phyloP scores from a whole-genome alignment of 2,797 vertebrate species.

The Natrix natrix region DNA sequence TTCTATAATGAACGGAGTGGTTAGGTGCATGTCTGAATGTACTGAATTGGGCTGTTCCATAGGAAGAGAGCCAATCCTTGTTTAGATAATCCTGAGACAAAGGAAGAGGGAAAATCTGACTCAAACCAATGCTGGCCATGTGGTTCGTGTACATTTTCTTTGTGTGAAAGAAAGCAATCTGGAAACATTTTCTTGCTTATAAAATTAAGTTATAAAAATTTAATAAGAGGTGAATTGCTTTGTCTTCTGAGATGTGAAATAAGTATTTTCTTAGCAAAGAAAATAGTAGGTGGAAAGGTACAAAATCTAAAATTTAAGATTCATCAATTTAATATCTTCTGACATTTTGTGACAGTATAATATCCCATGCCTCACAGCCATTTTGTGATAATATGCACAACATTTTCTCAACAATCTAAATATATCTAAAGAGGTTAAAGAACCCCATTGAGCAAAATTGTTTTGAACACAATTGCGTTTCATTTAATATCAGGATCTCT shows the following conservation, averaged over 20 bases:
- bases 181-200: neutral
- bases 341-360: neutral
- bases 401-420: neutral
- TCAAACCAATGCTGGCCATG: neutral
- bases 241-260: neutral
- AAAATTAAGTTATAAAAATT: neutral
- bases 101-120: neutral
- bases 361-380: neutral
- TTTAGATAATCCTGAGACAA: neutral
- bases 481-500: neutral
- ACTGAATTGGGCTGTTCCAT: neutral
- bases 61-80: neutral
- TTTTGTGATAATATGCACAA: neutral
- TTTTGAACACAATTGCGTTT: neutral
- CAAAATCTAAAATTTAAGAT: neutral
- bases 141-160: neutral
- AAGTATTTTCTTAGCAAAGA: neutral
- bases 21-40: neutral
- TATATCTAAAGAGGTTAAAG: neutral
- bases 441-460: neutral
- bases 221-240: neutral
- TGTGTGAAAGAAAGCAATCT: neutral
- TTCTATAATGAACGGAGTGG: neutral
- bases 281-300: neutral
- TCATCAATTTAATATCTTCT: neutral